These are phyloP conservation scores for Encarsia formosa DNA, from an alignment of 2,888 invertebrate species.

Conservation along the genomic window DNA sequence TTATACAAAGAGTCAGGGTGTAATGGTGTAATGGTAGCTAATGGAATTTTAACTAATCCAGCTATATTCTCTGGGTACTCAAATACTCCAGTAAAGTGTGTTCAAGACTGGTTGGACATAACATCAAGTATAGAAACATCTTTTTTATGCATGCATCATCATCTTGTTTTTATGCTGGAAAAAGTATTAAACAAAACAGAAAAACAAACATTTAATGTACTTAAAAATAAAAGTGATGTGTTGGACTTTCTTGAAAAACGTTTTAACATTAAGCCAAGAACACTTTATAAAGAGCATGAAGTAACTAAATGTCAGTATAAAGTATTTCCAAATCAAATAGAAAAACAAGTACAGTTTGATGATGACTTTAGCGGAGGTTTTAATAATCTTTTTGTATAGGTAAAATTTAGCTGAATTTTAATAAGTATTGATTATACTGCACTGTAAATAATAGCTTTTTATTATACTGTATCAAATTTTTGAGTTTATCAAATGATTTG, in stretches of 20 bases:
- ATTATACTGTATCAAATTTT: too few species aligned
- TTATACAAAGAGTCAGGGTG: constrained; percentile 68
- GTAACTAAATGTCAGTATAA: constrained; percentile 28
- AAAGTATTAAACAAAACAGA: constrained; percentile 69
- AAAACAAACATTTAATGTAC: constrained; percentile 73
- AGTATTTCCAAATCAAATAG: constrained; percentile 9
- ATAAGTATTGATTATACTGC: background rate
- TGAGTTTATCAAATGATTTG: too few species aligned
- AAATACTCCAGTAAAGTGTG: constrained; percentile 69
- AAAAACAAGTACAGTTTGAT: constrained; percentile 11
- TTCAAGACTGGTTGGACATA: constrained; percentile 77
- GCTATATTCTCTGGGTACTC: constrained; percentile 74
- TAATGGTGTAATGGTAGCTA: constrained; percentile 86
- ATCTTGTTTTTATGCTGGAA: constrained; percentile 93
- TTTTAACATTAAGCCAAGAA: constrained; percentile 53
- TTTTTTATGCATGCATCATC: constrained; percentile 90
- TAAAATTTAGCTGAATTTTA: background rate
- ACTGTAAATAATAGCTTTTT: background rate
- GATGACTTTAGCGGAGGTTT: constrained; percentile 24
- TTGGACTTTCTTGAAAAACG: constrained; percentile 65
- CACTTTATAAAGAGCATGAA: constrained; percentile 18
- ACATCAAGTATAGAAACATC: constrained; percentile 55
- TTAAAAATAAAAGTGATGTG: constrained; percentile 66
- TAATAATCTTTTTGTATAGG: constrained; percentile 27
- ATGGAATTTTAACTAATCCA: constrained; percentile 87